Base-by-base conservation (phyloP, 2,888 invertebrate species). In the Diarsia rubi region DNA sequence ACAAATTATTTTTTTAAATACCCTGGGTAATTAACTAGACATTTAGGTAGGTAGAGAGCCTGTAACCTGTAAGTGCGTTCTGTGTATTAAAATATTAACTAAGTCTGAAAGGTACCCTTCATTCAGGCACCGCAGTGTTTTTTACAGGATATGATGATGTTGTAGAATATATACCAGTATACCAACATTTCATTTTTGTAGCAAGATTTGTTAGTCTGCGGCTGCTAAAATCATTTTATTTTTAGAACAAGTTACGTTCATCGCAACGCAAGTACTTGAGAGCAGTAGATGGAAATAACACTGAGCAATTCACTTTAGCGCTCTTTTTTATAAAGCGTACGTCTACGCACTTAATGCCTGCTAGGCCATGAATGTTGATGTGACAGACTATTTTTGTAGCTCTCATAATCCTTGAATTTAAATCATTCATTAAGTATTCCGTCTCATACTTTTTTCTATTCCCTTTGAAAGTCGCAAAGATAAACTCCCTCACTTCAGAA, bases 391-490 rank as follows among this genome's bases (percentile, higher is more conserved):
- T 54, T 47, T 62, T 66, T 11, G 11, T 47, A 49, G 21, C 44
- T 19, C 24, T 47, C 8, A 27, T 67, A 21, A 19, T 60, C 11
- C 57, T 52, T 21, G 21, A 60, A 60, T 52, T 45, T 45, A 31
- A 54, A 78, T 64, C 8, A 78, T 64, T 69, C 37, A 37, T 68
- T 79, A 73, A 12, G 37, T 49, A 78, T 83, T 83, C 44, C 45
- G 44, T 73, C 52, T 54, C 49, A n/a, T 65, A 72, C 19, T 45
- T 69, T 70, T 75, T 57, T 63, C 59, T 31, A 59, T 76, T 77
- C 78, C 37, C 67, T 67, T 80, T 80, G 66, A 57, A 60, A 21
- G 57, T 49, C 74, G 21, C 49, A 52, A 74, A 83, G 54, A 70
- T 57, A 75, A 83, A 83, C 63, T 75, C 59, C 27, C 37, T 27